These are phyloP conservation scores for Nycteola revayana DNA, from an alignment of 2,888 invertebrate genomes.

Conservation along the genomic window DNA sequence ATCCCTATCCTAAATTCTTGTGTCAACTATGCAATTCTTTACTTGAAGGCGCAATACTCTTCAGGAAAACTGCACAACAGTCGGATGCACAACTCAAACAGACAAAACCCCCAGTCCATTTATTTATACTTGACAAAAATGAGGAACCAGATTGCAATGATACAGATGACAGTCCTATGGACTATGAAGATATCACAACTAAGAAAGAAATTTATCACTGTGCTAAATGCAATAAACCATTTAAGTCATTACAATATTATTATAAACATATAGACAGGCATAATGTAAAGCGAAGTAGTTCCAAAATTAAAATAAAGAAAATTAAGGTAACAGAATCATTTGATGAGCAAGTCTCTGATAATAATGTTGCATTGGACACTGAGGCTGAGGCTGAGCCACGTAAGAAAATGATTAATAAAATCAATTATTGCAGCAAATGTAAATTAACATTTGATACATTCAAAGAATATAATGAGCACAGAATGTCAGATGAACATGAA, in stretches of 20 bases:
- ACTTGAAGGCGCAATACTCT: constrained; percentile 58
- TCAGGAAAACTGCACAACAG: constrained; percentile 62
- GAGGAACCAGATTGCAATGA: background rate
- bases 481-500: constrained; percentile 51
- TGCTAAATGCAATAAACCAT: too few relatives aligned
- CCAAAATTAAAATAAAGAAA: too few relatives aligned
- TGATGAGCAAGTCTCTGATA: too few relatives aligned
- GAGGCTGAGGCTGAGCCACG: too few relatives aligned
- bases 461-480: constrained; percentile 49
- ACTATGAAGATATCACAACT: constrained; percentile 25
- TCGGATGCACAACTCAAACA: constrained; percentile 49
- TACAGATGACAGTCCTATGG: constrained; percentile 11
- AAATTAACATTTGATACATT: constrained; percentile 43
- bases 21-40: constrained; percentile 55
- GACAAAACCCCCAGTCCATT: background rate
- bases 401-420: too few relatives aligned
- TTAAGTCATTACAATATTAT: too few relatives aligned
- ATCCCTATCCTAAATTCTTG: constrained; percentile 57
- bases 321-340: too few relatives aligned
- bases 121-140: background rate
- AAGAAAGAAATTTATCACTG: constrained; percentile 21
- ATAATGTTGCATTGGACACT: too few relatives aligned
- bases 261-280: too few relatives aligned
- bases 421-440: background rate
- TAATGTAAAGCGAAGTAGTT: too few relatives aligned